Evolutionary conservation across 2,888 invertebrate genomes (phyloP).

Genomic region (Magallana nippona): DNA sequence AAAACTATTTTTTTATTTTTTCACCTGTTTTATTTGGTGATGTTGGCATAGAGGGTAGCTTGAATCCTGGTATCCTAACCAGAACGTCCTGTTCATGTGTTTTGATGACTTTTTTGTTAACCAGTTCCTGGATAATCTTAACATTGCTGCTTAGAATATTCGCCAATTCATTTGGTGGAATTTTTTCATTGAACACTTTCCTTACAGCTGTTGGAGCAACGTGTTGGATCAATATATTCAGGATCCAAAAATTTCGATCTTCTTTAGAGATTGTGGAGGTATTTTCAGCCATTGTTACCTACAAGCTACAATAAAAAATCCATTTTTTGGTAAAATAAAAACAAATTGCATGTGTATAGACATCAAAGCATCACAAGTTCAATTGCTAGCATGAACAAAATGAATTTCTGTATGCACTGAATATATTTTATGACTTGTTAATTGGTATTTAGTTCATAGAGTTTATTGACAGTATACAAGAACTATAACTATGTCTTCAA

Average conservation of each 20-base stretch:
- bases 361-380: no score
- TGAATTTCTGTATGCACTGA: no score
- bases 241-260: slow-evolving; percentile 10
- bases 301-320: no score
- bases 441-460: no score
- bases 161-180: not conserved
- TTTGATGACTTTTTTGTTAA: not conserved
- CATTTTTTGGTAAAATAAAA: no score
- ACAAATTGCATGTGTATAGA: no score
- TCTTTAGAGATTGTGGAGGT: not conserved
- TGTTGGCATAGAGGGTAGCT: not conserved
- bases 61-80: not conserved
- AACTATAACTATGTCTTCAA: no score
- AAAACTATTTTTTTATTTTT: no score
- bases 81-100: not conserved
- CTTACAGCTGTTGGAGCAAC: not conserved
- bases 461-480: no score
- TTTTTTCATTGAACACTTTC: not conserved
- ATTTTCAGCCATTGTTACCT: not conserved
- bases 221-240: not conserved
- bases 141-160: not conserved
- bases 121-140: not conserved
- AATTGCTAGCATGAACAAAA: no score
- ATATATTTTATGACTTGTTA: no score
- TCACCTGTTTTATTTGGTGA: not conserved